Evolutionary conservation across 2,888 invertebrate species (phyloP).

Genomic region (Yponomeuta malinellus): DNA sequence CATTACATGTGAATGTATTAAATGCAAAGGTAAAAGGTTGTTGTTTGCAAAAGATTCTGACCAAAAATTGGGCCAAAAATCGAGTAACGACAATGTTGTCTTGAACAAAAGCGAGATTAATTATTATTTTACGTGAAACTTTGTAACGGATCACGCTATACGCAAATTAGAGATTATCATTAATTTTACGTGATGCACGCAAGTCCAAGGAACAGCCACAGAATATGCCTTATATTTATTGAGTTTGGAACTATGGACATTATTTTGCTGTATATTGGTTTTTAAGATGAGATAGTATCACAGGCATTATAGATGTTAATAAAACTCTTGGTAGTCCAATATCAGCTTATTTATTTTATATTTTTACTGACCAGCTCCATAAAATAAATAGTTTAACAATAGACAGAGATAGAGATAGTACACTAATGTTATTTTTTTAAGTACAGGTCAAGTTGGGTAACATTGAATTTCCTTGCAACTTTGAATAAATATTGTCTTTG

Average conservation of each 20-base stretch:
- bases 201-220: background rate
- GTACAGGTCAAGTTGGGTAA: too few relatives aligned
- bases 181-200: background rate
- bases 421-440: too few relatives aligned
- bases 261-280: too few relatives aligned
- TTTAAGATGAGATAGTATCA: too few relatives aligned
- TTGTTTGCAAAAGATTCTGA: background rate
- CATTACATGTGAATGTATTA: background rate
- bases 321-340: background rate
- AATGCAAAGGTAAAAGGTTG: background rate
- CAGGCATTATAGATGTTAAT: too few relatives aligned
- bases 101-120: background rate
- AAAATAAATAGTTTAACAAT: too few relatives aligned
- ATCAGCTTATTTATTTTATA: too few relatives aligned
- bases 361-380: too few relatives aligned
- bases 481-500: too few relatives aligned
- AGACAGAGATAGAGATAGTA: too few relatives aligned
- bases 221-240: background rate
- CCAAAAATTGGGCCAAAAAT: background rate
- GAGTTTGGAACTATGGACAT: background rate
- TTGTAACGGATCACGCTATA: constrained; percentile 4
- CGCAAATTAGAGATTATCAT: background rate
- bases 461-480: too few relatives aligned
- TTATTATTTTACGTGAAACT: constrained; percentile 5
- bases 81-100: background rate